Evolutionary conservation across 2,113 vertebrate species (phyloP).

Genomic region (Odontophorus gujanensis): DNA sequence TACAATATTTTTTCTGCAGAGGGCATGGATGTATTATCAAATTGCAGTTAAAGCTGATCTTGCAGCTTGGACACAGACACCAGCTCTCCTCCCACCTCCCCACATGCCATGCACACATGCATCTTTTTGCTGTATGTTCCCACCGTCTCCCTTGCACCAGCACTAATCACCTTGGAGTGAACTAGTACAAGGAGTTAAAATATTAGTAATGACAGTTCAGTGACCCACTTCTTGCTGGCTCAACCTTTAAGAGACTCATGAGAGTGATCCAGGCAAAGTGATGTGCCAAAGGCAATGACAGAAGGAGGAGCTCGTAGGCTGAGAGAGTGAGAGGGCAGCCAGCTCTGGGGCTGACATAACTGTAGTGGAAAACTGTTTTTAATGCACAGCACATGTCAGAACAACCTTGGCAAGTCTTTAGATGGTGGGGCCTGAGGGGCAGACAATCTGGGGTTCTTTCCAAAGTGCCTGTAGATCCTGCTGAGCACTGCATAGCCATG

Average conservation of each 20-base stretch:
- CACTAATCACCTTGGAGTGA: background rate
- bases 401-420: background rate
- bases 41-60: background rate
- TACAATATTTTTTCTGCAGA: background rate
- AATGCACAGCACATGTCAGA: background rate
- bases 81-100: background rate
- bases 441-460: background rate
- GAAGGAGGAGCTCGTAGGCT: background rate
- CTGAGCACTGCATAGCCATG: background rate
- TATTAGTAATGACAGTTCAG: background rate
- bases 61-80: background rate
- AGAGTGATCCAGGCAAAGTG: background rate
- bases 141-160: background rate
- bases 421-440: fast-evolving
- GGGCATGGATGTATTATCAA: background rate
- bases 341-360: background rate
- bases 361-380: background rate
- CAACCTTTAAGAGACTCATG: background rate
- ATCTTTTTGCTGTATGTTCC: background rate
- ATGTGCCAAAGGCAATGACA: fast-evolving
- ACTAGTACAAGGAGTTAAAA: background rate
- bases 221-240: background rate
- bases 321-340: background rate
- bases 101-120: too few relatives aligned
- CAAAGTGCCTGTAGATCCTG: background rate